These are phyloP conservation scores for Tholera decimalis DNA, from an alignment of 2,888 invertebrate species.

Conservation along the genomic window DNA sequence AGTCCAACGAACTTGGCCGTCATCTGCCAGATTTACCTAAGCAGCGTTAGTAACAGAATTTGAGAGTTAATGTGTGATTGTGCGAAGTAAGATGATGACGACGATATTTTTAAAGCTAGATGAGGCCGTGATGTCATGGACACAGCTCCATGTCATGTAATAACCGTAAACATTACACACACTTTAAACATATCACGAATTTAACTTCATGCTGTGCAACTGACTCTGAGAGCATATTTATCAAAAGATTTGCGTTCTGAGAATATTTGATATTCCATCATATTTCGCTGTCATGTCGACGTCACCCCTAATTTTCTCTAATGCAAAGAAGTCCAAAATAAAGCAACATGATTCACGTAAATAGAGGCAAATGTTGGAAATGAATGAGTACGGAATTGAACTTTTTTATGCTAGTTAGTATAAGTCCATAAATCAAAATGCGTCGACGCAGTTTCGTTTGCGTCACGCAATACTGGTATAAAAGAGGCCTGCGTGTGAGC, in stretches of 20 bases:
- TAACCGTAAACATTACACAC: constrained; percentile 43
- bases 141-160: constrained; percentile 48
- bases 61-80: constrained; percentile 45
- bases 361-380: constrained; percentile 21
- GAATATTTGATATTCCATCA: constrained; percentile 25
- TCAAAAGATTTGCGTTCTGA: constrained; percentile 32
- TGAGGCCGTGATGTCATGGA: constrained; percentile 70
- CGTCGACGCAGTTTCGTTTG: constrained; percentile 36
- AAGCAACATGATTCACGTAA: constrained; percentile 29
- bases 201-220: constrained; percentile 15
- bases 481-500: constrained; percentile 52
- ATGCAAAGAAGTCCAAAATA: constrained; percentile 31
- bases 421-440: constrained; percentile 52
- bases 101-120: constrained; percentile 63
- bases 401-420: constrained; percentile 47
- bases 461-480: constrained; percentile 71
- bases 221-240: constrained; percentile 23
- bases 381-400: constrained; percentile 44
- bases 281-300: constrained; percentile 38
- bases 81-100: constrained; percentile 50
- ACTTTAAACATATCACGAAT: constrained; percentile 43
- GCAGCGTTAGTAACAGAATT: constrained; percentile 40
- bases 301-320: constrained; percentile 47
- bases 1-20: constrained; percentile 49
- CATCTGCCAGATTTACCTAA: constrained; percentile 39